phyloP scores from a whole-genome alignment of 2,888 invertebrate species.

The Lithophane leautieri region DNA sequence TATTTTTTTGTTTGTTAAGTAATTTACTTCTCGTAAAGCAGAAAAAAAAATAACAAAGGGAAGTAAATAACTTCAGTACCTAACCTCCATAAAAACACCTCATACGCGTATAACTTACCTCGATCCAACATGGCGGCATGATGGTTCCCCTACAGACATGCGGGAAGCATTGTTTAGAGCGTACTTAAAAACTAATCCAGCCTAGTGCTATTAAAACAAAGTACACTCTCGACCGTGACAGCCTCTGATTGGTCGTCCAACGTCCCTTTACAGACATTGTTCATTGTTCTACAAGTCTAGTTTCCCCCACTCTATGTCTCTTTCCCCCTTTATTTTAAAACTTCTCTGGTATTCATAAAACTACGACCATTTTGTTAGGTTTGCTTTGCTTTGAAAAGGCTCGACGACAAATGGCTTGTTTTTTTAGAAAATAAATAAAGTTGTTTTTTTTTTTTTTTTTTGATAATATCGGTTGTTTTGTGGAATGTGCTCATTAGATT shows the following conservation, averaged over 20 bases:
- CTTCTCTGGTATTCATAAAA: slow-evolving; percentile 58
- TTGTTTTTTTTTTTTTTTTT: not conserved
- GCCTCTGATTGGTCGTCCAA: slow-evolving; percentile 82
- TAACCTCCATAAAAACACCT: slow-evolving; percentile 10
- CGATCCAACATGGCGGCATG: slow-evolving; percentile 78
- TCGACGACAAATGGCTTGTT: slow-evolving; percentile 17
- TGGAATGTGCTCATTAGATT: not conserved
- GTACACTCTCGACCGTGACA: slow-evolving; percentile 79
- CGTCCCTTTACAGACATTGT: slow-evolving; percentile 73
- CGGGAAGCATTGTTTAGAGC: slow-evolving; percentile 83
- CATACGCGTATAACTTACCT: slow-evolving; percentile 44
- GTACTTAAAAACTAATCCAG: slow-evolving; percentile 88
- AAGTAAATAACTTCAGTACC: slow-evolving; percentile 25
- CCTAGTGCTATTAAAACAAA: slow-evolving; percentile 88
- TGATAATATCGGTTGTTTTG: not conserved
- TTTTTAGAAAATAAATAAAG: slow-evolving; percentile 13
- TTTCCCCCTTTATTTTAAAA: slow-evolving; percentile 62
- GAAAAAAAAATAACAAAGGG: not conserved
- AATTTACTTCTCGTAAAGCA: not conserved
- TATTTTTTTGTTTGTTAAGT: not conserved
- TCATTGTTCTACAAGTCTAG: slow-evolving; percentile 74
- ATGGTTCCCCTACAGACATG: slow-evolving; percentile 71
- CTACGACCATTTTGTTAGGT: slow-evolving; percentile 46
- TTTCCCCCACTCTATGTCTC: slow-evolving; percentile 52
- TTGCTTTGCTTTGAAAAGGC: slow-evolving; percentile 36